A percentile compares a stretch with the other conserved stretches of the same genome.
These are phyloP conservation scores for Heterodera carotae DNA, from an alignment of 1,140 invertebrate genomes.

Conservation along the genomic window DNA sequence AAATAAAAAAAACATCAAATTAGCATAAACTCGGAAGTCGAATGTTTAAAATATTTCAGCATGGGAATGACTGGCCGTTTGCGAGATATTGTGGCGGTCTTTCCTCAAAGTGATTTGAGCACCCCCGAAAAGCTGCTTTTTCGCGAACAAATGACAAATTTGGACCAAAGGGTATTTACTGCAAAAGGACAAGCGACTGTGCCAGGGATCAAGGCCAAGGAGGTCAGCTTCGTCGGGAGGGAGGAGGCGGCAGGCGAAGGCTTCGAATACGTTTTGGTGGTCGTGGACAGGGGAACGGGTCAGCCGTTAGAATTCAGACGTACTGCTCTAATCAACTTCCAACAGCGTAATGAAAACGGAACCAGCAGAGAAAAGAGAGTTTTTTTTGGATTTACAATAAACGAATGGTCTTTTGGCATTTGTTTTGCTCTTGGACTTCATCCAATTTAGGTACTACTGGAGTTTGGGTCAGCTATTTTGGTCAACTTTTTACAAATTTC, in stretches of 20 bases:
- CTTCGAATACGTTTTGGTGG: conserved; percentile 22
- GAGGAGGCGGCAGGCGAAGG: conserved; percentile 23
- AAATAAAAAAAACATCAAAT: too few relatives aligned
- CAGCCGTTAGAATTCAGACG: conserved; percentile 16
- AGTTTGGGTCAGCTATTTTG: too few relatives aligned
- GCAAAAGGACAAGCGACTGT: not conserved
- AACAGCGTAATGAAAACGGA: conserved; percentile 1
- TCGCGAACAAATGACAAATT: not conserved
- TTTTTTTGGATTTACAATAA: not conserved
- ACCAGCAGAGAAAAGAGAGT: not conserved
- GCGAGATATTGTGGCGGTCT: not conserved
- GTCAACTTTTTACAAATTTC: too few relatives aligned
- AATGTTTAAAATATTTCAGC: not conserved
- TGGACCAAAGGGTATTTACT: not conserved
- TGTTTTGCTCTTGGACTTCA: too few relatives aligned
- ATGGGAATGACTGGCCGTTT: not conserved
- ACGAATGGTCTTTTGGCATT: too few relatives aligned
- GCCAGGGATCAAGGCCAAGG: not conserved
- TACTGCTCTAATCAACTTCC: conserved; percentile 20
- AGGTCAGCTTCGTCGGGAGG: not conserved
- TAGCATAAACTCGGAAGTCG: too few relatives aligned
- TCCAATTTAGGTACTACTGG: too few relatives aligned
- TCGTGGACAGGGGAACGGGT: conserved; percentile 15
- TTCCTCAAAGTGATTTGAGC: not conserved
- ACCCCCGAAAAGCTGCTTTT: not conserved